Evolutionary conservation across 2,113 vertebrate genomes (phyloP), one percentile per base, ranked within the genome.

Genomic region (Lichenostomus cassidix): DNA sequence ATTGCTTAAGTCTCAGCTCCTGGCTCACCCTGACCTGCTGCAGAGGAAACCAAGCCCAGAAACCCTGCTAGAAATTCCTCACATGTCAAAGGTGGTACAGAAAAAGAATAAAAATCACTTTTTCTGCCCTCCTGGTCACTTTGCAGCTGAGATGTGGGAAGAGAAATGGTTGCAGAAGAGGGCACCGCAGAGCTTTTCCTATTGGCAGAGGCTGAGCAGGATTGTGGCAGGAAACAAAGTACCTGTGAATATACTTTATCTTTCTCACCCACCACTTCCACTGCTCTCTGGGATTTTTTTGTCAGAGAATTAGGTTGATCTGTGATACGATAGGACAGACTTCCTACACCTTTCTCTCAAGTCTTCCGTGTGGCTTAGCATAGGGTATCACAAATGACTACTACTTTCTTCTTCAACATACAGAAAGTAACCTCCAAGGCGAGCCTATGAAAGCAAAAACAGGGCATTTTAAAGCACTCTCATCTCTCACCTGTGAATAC

Each of bases 251-350:
- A 56, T 2, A 25, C 15, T 67, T 60, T 67, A 2, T 46, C 14
- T 31, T 44, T 28, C 8, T 2, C 3, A 6, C 5, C 5, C 3
- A 2, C 12, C 21, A 10, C 12, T 55, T 33, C 12, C 8, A 18
- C 16, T 28, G 29, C 46, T n/a, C 6, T 23, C 24, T 47, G 23
- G 20, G 20, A 33, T 29, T 50, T 67, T 52, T 44, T 23, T 33
- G 12, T 50, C 64, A 62, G 31, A 42, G 22, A 68, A 5, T 25
- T 16, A 29, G 3, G 13, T 55, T 78, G 25, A 78, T 35, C 47
- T 37, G 17, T 18, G 37, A 31, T 9, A 44, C 11, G 10, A 47
- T 0, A 85, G 20, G 17, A 83, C 10, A n/a, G 11, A 78, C n/a
- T 58, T 67, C 15, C 59, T 49, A 0, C 8, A 46, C 29, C 59